Evolutionary conservation across 2,888 invertebrate genomes (phyloP), one percentile per base, ranked within the genome.

Genomic region (Coremacera marginata): DNA sequence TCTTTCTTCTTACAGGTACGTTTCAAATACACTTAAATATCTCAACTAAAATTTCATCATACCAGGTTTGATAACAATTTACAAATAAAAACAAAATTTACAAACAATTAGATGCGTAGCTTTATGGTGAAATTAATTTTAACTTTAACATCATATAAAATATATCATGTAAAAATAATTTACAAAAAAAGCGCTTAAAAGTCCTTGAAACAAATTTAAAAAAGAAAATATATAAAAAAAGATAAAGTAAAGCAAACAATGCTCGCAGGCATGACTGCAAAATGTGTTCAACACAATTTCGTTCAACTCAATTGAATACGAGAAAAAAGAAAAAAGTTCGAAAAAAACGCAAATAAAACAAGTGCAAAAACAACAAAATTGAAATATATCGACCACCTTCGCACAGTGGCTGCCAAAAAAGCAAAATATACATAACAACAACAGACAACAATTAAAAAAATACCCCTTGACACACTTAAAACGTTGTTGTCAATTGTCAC

Each of bases 381-480:
- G 27, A 70, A 55, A 57, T 19, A 16, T 14, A 57, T n/a, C 52
- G 25, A 52, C 49, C 49, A 52, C 51, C 68, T 70, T 49, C 27
- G 51, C 49, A 51, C 5, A 22, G 16, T 19, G 22, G 25, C 25
- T 25, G 44, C 71, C 34, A 71, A 34, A 57, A 57, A 57, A 37
- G 11, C 2, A 52, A 19, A 70, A 31, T n/a, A 68, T n/a, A n/a
- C n/a, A n/a, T n/a, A 25, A 16, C 5, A 67, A 37, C 31, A 44
- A 68, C n/a, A 65, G n/a, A 27, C 51, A 60, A 16, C 25, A 78
- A 85, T 83, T 83, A 82, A 84, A 84, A 85, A 84, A 84, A 81
- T 85, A 84, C 85, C 83, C 85, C 85, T 85, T 85, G 85, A 85
- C 85, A 86, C 80, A 85, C 84, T 85, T 85, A 73, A 25, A 22